A percentile compares a stretch with the other conserved stretches of the same genome.
Evolutionary conservation across 2,797 vertebrate species (phyloP).

Genomic region (Linurgus olivaceus): DNA sequence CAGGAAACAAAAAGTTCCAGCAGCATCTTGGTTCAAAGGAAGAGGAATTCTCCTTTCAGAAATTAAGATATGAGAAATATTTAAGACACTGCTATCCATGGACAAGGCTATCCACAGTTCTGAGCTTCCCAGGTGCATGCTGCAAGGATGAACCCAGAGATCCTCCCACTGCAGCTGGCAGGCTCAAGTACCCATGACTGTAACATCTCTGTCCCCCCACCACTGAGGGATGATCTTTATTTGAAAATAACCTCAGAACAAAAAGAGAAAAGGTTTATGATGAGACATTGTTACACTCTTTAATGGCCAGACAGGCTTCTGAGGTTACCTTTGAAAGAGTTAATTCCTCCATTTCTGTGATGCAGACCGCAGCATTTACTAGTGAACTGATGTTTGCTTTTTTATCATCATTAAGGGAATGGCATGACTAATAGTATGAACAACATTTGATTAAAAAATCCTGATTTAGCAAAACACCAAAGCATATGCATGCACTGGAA

Average conservation of each 20-base stretch:
- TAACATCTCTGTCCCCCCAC: fast-evolving
- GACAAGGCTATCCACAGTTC: not conserved
- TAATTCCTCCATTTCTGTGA: not conserved
- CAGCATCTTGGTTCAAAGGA: not conserved
- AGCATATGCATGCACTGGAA: not conserved
- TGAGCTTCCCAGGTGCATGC: not conserved
- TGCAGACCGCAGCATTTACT: not conserved
- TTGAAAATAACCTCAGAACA: not conserved
- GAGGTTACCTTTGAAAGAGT: not conserved
- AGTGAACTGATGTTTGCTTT: not conserved
- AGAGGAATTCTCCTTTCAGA: not conserved
- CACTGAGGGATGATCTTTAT: not conserved
- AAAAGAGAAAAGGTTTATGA: not conserved
- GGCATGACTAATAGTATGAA: not conserved
- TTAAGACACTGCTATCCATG: not conserved
- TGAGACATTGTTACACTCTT: not conserved
- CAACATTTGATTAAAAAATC: not conserved
- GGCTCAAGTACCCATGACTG: not conserved
- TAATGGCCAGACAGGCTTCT: not conserved
- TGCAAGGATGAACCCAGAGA: not conserved
- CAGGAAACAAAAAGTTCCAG: not conserved
- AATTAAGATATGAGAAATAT: not conserved
- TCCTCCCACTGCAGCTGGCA: not conserved
- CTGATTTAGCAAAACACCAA: constrained; percentile 13
- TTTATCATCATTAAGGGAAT: not conserved